Base-by-base conservation (phyloP, 2,888 invertebrate species). In the Hemithea aestivaria region DNA sequence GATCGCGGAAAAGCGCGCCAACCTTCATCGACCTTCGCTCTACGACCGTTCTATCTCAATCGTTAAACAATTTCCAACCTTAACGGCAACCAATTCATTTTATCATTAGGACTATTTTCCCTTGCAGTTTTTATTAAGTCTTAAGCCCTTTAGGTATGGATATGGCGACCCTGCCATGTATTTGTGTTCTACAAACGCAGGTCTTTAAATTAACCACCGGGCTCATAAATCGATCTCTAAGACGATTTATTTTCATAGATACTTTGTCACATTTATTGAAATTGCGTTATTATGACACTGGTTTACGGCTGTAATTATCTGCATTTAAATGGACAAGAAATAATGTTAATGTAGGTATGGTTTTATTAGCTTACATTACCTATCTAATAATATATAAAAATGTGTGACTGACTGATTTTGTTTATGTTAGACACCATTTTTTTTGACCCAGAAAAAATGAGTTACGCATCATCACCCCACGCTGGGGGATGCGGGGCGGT, bases 1-100 rank as follows among this genome's bases (percentile, higher is more conserved):
- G 84, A 84, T 83, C 84, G 84, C 84, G 85, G 84, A 85, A 85
- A 84, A 84, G 83, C 85, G 77, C 76, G 80, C 80, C 85, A 84
- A 83, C 84, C 85, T 85, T 87, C 84, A 85, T 84, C 85, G 85
- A 87, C 85, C 85, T 87, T 87, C 85, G 84, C 83, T 85, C 84
- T 77, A 75, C 82, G 75, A 79, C 81, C 81, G 76, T 64, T 60
- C 66, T 59, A 60, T 62, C 65, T 62, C 63, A 56, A 58, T 56
- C 56, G 51, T 50, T 73, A 71, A 40, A 46, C 55, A 33, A 58
- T 53, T 53, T 50, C 52, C 48, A 53, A 48, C 57, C 48, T 36
- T 62, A 62, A 29, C 20, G 30, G 30, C 22, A 6, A 27, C 25
- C 28, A 28, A 1, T 37, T 48, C 42, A 34, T 27, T 11, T 6